Evolutionary conservation across 2,113 vertebrate genomes (phyloP).

Genomic region (Leiothrix lutea): DNA sequence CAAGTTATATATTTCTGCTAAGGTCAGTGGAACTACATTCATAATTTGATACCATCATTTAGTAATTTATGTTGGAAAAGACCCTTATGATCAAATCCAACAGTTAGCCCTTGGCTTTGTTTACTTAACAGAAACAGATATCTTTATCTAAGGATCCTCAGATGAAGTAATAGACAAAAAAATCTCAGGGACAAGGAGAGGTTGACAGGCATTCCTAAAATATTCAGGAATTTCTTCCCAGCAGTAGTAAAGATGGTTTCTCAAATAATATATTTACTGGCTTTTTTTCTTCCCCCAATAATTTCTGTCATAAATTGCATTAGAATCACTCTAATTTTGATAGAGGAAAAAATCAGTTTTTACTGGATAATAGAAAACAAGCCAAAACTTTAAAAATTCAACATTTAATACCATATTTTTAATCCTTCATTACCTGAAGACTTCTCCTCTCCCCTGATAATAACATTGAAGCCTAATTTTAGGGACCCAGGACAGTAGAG

Average conservation of each 20-base stretch:
- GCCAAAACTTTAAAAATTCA: not conserved
- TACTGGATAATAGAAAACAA: not conserved
- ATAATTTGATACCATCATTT: not conserved
- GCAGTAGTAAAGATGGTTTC: not conserved
- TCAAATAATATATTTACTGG: not conserved
- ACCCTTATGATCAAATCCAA: not conserved
- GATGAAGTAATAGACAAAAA: not conserved
- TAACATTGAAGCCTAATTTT: not conserved
- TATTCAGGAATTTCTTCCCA: not conserved
- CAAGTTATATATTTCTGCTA: not conserved
- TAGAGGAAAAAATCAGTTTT: not conserved
- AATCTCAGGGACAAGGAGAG: not conserved
- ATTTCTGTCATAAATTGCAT: not conserved
- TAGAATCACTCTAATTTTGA: fast-evolving
- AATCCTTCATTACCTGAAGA: not conserved
- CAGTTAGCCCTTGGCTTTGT: not conserved
- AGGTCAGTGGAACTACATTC: not conserved
- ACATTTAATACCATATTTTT: not conserved
- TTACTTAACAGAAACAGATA: not conserved
- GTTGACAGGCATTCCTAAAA: not conserved
- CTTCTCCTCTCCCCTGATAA: not conserved
- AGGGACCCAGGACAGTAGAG: not conserved
- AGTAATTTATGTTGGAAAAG: not conserved
- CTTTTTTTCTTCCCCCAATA: not conserved
- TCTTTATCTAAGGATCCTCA: not conserved